Base-by-base conservation (phyloP, 2,113 vertebrate genomes). In the Rhipidura dahli region DNA sequence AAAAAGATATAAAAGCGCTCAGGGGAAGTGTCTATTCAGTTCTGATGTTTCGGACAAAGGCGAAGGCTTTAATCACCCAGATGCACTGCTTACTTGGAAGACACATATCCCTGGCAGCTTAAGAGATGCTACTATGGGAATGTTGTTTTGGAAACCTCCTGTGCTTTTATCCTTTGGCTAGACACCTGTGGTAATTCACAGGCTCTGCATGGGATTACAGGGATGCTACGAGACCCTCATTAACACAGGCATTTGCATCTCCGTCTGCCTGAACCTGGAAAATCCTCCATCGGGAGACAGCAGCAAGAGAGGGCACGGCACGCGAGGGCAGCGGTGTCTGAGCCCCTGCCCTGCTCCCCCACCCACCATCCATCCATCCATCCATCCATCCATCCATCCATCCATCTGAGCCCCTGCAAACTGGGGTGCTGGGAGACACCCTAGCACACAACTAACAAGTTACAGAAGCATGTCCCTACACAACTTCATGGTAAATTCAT, bases 291-390 rank as follows among this genome's bases (percentile, higher is more conserved):
- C 0, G 0, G n/a, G 39, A 61, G 35, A 33, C 16, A 40, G 44
- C 0, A 0, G 9, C 7, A 16, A 51, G 49, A 42, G 17, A 54
- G 11, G 30, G 30, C n/a, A 44, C 0, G 0, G 69, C 2, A 23
- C 0, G 0, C 1, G 0, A 24, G 53, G 61, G 50, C 69, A 65
- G 18, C 0, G 0, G 20, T 1, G 15, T 16, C 40, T 31, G 71
- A 91, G 51, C 53, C 47, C 42, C 57, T 3, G 2, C 27, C 39
- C 54, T 0, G 0, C 15, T 73, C 21, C 4, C 1, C 47, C 42
- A 13, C 9, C 39, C 42, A 11, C 6, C n/a, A 23, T 8, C 53
- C 66, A 21, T 4, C 45, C 39, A 26, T 22, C 30, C n/a, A n/a
- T n/a, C n/a, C n/a, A n/a, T n/a, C n/a, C n/a, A n/a, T n/a, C n/a